These are phyloP conservation scores for Nasonia giraulti DNA, from an alignment of 1,140 invertebrate genomes.

Conservation along the genomic window DNA sequence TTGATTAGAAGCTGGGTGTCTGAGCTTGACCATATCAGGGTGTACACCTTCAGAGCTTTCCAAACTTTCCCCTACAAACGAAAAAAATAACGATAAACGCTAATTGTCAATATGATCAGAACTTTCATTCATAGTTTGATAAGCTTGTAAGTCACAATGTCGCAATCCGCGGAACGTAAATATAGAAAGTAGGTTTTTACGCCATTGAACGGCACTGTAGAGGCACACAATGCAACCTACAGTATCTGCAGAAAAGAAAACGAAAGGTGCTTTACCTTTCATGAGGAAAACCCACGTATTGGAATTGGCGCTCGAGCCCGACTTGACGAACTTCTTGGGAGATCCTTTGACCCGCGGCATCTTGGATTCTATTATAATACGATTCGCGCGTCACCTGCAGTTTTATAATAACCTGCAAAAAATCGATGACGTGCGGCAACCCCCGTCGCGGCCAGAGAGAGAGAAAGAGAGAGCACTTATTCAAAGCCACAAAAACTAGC, in stretches of 20 bases:
- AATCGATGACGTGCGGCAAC: conserved; percentile 17
- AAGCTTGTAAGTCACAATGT: too few relatives aligned
- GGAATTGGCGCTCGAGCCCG: conserved; percentile 62
- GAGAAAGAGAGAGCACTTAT: neutral
- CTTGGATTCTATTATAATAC: conserved; percentile 46
- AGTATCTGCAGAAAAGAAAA: conserved; percentile 16
- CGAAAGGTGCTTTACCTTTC: conserved; percentile 75
- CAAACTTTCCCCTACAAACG: conserved; percentile 67
- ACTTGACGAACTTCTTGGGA: conserved; percentile 76
- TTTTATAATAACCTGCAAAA: conserved; percentile 45
- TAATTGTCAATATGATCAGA: neutral
- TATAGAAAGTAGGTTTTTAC: too few relatives aligned
- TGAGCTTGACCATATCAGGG: conserved; percentile 83
- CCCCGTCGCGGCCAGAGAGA: neutral
- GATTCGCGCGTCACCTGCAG: neutral
- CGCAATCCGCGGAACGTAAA: too few relatives aligned
- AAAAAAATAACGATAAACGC: neutral
- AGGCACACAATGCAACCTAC: conserved; percentile 20
- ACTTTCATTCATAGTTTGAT: too few relatives aligned
- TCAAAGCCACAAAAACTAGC: neutral
- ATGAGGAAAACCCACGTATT: conserved; percentile 81
- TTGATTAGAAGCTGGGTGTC: conserved; percentile 79
- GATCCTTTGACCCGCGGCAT: conserved; percentile 77
- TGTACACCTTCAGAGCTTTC: conserved; percentile 76
- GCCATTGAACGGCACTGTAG: neutral